Base-by-base conservation (phyloP, 1,140 invertebrate species). In the Acromyrmex heyeri region DNA sequence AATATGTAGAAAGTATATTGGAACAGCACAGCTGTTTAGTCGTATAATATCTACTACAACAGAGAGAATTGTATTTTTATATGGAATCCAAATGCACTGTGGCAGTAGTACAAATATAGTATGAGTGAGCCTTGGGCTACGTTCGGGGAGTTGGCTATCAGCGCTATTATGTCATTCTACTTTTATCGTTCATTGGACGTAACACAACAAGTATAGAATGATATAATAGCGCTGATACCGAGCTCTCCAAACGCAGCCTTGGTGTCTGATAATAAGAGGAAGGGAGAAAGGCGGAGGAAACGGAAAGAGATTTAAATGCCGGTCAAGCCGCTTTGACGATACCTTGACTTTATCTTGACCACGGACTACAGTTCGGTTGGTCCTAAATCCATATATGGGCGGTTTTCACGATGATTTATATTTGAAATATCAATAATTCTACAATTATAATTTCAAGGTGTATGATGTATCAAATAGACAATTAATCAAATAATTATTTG, bases 241-340 rank as follows among this genome's bases (percentile, higher is more conserved):
- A 44, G 38, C 10, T 44, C 38, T 8, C 38, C 8, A 7, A 44
- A 44, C 8, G 38, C 8, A 44, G 10, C 38, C 38, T 50, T 21
- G 14, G 14, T 81, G 38, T 53, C 18, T 53, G 21, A 38, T 75
- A 75, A 24, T 14, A 64, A 79, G 27, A 6, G 38, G 27, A 55
- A 67, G 27, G 12, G 62, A 79, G 50, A 83, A 86, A 79, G 24
- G 53, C 1, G 5, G 10, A 81, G 76, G 55, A 88, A 89, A 88
- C 14, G 61, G 24, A 34, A 62, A 76, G 55, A 88, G 75, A 89
- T 78, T 89, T 89, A 83, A 89, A 88, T 86, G 76, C 30, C 27
- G 61, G 70, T 72, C 57, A 76, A 76, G 70, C 44, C 16, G 24
- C 48, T 86, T 85, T 77, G 86, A 12, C 64, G 4, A 53, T 82